Base-by-base conservation (phyloP, 2,888 invertebrate species). In the Phanerotoma sp. region DNA sequence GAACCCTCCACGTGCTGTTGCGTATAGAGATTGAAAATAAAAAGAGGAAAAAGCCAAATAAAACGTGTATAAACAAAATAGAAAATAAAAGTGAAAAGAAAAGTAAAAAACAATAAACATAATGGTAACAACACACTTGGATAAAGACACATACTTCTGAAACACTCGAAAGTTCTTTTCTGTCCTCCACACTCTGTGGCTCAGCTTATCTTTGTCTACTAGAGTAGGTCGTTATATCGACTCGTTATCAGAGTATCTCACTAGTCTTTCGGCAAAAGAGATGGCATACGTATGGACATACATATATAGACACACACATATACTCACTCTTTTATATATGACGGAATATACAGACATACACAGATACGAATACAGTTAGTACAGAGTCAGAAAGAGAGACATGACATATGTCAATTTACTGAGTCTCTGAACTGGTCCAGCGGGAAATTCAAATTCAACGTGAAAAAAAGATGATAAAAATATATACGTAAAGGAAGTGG, bases 361-460 rank as follows among this genome's bases (percentile, higher is more conserved):
- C 10, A 30, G 30, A n/a, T n/a, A 30, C 4, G 11, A 11, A n/a
- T 30, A 30, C 32, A 11, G 32, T 11, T 3, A n/a, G n/a, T n/a
- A n/a, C n/a, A n/a, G n/a, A n/a, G n/a, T n/a, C n/a, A n/a, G n/a
- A n/a, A n/a, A n/a, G n/a, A n/a, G n/a, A 35, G 16, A 35, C 9
- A 18, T 20, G 20, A 5, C 16, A 38, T 18, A 38, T 38, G 38
- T 38, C 38, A 38, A 16, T 38, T 20, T 16, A 18, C 16, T 10
- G 7, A 25, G 20, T 20, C 20, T n/a, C 13, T 2, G n/a, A 16
- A 21, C 21, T 33, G 9, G 22, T 41, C 22, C 33, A 28, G 30
- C 25, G 45, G 45, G 45, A 40, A 21, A 51, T 42, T 42, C 40
- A 51, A 42, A 42, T 45, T 42, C 16, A 44, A 42, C 20, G 3